Percentiles rank a stretch among this genome's conserved stretches.
phyloP scores from a whole-genome alignment of 2,797 vertebrate genomes.

The Sebastolobus altivelis region DNA sequence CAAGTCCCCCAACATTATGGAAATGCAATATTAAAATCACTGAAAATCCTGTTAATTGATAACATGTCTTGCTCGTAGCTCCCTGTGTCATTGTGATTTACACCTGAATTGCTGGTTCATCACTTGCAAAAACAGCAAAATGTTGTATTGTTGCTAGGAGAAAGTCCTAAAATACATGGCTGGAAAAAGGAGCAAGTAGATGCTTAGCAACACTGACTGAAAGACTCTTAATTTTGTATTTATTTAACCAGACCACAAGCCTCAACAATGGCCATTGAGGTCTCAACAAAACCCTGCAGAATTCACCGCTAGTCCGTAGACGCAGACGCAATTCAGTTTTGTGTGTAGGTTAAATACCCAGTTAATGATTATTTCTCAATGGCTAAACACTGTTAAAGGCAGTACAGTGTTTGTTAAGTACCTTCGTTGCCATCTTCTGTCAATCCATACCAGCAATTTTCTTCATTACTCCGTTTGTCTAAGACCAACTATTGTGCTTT shows the following conservation, averaged over 20 bases:
- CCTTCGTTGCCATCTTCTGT: conserved; percentile 42
- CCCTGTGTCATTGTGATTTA: background rate
- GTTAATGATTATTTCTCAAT: conserved; percentile 18
- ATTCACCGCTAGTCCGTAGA: background rate
- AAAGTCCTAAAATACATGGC: background rate
- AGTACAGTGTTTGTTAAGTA: conserved; percentile 25
- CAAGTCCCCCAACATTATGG: background rate
- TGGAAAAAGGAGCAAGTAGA: background rate
- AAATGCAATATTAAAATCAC: background rate
- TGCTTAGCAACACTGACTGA: background rate
- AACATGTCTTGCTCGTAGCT: background rate
- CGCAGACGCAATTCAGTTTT: conserved; percentile 4
- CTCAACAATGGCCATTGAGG: background rate
- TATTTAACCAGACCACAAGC: background rate
- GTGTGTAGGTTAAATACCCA: conserved; percentile 34
- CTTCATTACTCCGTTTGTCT: conserved; percentile 47
- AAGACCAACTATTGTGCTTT: conserved; percentile 46
- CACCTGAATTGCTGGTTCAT: background rate
- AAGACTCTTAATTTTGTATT: conserved; percentile 3
- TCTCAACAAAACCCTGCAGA: background rate
- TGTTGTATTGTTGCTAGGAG: background rate
- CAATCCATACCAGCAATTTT: conserved; percentile 65
- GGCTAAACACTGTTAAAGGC: conserved; percentile 2
- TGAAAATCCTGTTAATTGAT: background rate
- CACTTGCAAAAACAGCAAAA: background rate